A percentile compares a stretch with the other conserved stretches of the same genome.
Conservation (phyloP, 2,113 vertebrate genomes). For the Paracanthobrama guichenoti region DNA sequence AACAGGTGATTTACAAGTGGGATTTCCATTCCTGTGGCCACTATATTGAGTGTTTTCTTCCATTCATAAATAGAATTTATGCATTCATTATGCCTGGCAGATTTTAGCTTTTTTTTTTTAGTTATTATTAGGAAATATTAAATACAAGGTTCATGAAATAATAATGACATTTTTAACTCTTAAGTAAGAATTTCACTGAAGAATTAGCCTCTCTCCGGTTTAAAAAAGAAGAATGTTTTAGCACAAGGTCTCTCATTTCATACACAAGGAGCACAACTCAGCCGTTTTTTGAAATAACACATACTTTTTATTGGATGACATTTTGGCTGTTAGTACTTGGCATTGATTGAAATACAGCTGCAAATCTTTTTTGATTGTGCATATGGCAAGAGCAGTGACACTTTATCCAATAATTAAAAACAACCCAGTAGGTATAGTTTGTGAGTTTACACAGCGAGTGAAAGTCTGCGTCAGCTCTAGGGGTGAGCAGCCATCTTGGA, state of each 20-base stretch:
- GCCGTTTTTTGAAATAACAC: conserved; percentile 67
- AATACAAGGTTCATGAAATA: not conserved
- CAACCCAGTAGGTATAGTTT: conserved; percentile 24
- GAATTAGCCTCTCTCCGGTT: not conserved
- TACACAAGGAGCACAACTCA: not conserved
- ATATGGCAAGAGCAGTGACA: conserved; percentile 60
- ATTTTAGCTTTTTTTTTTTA: not conserved
- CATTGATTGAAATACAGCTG: conserved; percentile 65
- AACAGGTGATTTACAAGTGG: not conserved
- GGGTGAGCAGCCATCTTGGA: conserved; percentile 35
- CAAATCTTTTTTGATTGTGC: conserved; percentile 51
- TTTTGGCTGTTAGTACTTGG: conserved; percentile 67
- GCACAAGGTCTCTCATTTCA: not conserved
- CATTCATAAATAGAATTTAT: not conserved
- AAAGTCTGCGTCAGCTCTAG: conserved; percentile 26
- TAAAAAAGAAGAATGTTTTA: not conserved
- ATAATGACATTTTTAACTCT: not conserved
- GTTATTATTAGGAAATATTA: not conserved
- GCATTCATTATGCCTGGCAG: not conserved
- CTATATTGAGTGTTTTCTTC: not conserved
- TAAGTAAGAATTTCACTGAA: not conserved
- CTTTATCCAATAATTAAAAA: conserved; percentile 32
- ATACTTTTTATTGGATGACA: conserved; percentile 73
- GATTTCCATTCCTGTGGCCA: not conserved
- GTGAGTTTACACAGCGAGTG: conserved; percentile 32